A percentile compares a stretch with the other conserved stretches of the same genome.
Evolutionary conservation across 2,797 vertebrate species (phyloP).

Genomic region (Lutjanus campechanus): DNA sequence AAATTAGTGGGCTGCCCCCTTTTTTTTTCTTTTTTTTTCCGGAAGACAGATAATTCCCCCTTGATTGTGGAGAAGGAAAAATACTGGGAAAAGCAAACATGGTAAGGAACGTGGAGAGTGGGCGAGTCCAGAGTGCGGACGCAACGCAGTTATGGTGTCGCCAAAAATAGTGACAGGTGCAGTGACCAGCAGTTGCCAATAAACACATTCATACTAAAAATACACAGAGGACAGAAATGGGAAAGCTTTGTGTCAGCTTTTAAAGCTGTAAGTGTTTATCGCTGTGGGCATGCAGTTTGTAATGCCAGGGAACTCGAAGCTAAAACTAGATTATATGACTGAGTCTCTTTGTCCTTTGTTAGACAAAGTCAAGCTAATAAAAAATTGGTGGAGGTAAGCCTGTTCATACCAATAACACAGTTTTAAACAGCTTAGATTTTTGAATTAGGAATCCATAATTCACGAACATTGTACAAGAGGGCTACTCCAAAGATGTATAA

Average conservation of each 20-base stretch:
- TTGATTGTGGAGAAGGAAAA: constrained; percentile 82
- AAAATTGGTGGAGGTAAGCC: background rate
- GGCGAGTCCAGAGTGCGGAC: constrained; percentile 38
- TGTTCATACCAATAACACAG: background rate
- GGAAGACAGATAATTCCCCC: constrained; percentile 85
- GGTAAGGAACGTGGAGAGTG: constrained; percentile 47
- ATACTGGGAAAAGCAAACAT: constrained; percentile 75
- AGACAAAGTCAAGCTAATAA: constrained; percentile 11
- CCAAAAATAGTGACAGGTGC: constrained; percentile 73
- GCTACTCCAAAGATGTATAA: background rate
- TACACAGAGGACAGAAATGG: constrained; percentile 32
- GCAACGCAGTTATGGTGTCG: constrained; percentile 30
- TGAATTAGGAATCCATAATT: background rate
- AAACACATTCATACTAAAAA: constrained; percentile 61
- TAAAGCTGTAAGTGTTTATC: constrained; percentile 34
- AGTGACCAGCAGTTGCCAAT: constrained; percentile 56
- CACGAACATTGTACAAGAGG: background rate
- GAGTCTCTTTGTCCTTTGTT: constrained; percentile 21
- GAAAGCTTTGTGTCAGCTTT: constrained; percentile 52
- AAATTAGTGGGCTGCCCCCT: constrained; percentile 84
- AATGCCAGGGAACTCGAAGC: constrained; percentile 5
- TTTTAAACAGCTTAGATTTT: background rate
- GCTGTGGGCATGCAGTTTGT: constrained; percentile 10
- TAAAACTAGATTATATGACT: constrained; percentile 28
- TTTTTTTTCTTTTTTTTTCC: constrained; percentile 63